Evolutionary conservation across 2,113 vertebrate species (phyloP).

Genomic region (Scophthalmus maximus): DNA sequence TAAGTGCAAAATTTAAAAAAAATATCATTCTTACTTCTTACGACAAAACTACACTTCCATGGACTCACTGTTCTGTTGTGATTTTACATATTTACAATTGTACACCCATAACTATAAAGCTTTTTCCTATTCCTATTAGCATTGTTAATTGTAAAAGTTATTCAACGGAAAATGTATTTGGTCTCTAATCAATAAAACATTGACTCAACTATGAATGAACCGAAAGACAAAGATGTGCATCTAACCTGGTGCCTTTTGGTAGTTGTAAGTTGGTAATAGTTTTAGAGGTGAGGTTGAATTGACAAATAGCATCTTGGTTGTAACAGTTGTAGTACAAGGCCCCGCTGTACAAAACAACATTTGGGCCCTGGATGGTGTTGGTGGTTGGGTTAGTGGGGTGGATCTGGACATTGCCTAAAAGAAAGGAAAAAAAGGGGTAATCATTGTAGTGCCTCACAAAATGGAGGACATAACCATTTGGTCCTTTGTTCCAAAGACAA

Average conservation of each 20-base stretch:
- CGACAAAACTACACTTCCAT: too few relatives aligned
- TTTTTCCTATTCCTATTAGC: not conserved
- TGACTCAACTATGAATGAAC: not conserved
- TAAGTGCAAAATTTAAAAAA: too few relatives aligned
- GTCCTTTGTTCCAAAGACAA: too few relatives aligned
- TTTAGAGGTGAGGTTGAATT: constrained; percentile 75
- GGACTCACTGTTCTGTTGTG: too few relatives aligned
- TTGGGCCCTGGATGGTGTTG: constrained; percentile 83
- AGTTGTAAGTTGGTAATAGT: constrained; percentile 55
- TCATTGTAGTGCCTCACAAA: too few relatives aligned
- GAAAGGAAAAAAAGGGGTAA: not conserved
- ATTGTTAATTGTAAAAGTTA: not conserved
- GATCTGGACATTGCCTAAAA: constrained; percentile 61
- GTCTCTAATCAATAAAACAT: not conserved
- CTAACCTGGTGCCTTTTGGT: constrained; percentile 74
- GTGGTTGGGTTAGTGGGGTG: constrained; percentile 74
- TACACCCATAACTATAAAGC: too few relatives aligned
- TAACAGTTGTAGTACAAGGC: constrained; percentile 82
- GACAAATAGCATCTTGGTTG: constrained; percentile 71
- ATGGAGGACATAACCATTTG: too few relatives aligned
- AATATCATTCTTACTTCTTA: too few relatives aligned
- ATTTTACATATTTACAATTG: too few relatives aligned
- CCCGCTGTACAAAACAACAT: constrained; percentile 71
- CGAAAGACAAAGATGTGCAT: not conserved
- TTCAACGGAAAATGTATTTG: too few relatives aligned